Conservation (phyloP, 2,888 invertebrate species). For the Pseudoips prasinana region DNA sequence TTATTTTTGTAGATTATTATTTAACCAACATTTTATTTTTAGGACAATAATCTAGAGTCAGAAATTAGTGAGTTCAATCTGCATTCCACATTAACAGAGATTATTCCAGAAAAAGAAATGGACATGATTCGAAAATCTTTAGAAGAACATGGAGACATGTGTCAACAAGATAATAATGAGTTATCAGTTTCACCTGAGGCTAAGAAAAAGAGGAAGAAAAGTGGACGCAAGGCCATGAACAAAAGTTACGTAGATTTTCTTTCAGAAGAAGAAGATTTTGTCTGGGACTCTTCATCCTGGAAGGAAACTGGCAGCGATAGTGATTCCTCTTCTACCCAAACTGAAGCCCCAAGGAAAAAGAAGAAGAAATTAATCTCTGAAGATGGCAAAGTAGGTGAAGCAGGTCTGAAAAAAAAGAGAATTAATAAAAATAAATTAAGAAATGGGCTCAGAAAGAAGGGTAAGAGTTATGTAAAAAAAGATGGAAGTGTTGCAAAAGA, state of each 20-base stretch:
- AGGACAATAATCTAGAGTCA: too few species aligned
- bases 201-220: conserved; percentile 3
- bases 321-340: not conserved
- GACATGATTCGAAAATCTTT: conserved; percentile 5
- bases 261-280: conserved; percentile 10
- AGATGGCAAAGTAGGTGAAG: conserved; percentile 2
- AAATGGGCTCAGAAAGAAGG: conserved; percentile 1
- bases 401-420: conserved; percentile 2
- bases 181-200: too few species aligned
- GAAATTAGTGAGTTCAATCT: too few species aligned
- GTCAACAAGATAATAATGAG: not conserved
- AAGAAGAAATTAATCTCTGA: not conserved
- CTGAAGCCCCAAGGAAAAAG: not conserved
- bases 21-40: too few species aligned
- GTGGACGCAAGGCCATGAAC: conserved; percentile 1
- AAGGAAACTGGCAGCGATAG: not conserved
- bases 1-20: too few species aligned
- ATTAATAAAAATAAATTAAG: conserved; percentile 3
- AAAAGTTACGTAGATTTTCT: conserved; percentile 14
- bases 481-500: conserved; percentile 3
- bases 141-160: conserved; percentile 2
- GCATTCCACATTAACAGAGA: conserved; percentile 1
- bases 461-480: conserved; percentile 4
- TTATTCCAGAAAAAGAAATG: conserved; percentile 6
- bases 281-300: conserved; percentile 10